Base-by-base conservation (phyloP, 1,140 invertebrate species). In the Tetranychus cinnabarinus region DNA sequence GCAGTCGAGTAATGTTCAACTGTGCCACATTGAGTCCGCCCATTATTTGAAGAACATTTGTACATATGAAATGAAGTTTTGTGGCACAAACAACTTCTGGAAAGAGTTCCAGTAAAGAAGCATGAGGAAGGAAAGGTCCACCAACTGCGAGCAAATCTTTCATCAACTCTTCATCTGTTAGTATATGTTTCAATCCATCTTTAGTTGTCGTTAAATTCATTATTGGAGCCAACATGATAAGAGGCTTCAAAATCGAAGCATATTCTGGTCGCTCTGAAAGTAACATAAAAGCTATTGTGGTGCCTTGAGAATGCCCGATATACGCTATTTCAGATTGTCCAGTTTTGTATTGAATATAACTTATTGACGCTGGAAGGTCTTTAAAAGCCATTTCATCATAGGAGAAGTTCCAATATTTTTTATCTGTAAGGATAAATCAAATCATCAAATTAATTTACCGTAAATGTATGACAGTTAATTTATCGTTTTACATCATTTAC, bases 161-260 rank as follows among this genome's bases (percentile, higher is more conserved):
- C 39, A 47, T 33, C 23, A 59, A 37, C 33, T 47, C 13, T 3
- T 15, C 2, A 33, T 33, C 47, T 6, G 46, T 34, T 33, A 72
- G 69, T 23, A 77, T 50, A 23, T 65, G 65, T 37, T 63, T 65
- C 7, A 76, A 65, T 6, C 85, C 83, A 63, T 81, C 83, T 67
- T 76, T 79, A 3, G 86, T 76, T 61, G 85, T 73, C 1, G 75
- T 74, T 69, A 86, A 77, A 65, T 76, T 85, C 0, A 79, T 81
- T 0, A 86, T 78, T 1, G 87, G 88, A 1, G 82, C 86, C 47
- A 91, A 71, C 1, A 80, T 80, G 59, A 81, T 75, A 61, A 73
- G 70, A 3, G 67, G 61, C 63, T 68, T 69, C 10, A 74, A 64
- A 58, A 82, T 82, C n/a, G 76, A 66, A 65, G 80, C 79, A 64